Evolutionary conservation across 2,797 vertebrate genomes (phyloP).

Genomic region (Babyrousa celebensis): DNA sequence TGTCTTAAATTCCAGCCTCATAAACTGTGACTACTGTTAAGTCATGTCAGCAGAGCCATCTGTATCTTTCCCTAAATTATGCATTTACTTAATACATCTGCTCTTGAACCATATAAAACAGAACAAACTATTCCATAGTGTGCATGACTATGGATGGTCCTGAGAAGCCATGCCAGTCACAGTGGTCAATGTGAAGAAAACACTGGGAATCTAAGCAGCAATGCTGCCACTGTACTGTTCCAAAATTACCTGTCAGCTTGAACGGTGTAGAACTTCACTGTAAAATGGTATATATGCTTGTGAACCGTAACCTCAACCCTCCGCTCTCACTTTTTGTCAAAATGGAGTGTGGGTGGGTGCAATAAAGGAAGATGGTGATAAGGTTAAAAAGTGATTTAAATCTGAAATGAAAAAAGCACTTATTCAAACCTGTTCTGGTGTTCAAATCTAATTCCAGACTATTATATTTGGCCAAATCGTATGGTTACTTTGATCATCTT

Average conservation of each 20-base stretch:
- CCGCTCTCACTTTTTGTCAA: background rate
- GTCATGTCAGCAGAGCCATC: background rate
- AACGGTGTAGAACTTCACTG: background rate
- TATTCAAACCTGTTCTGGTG: background rate
- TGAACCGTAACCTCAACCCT: background rate
- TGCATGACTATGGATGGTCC: background rate
- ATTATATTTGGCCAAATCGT: background rate
- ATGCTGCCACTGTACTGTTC: background rate
- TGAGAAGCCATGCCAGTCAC: background rate
- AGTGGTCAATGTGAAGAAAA: background rate
- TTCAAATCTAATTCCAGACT: conserved; percentile 47
- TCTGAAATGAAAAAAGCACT: conserved; percentile 39
- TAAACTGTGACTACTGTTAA: background rate
- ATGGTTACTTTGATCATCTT: background rate
- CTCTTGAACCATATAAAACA: background rate
- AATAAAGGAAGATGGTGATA: background rate
- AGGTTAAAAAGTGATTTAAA: background rate
- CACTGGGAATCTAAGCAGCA: background rate
- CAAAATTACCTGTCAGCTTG: background rate
- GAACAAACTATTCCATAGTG: background rate
- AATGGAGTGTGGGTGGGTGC: background rate
- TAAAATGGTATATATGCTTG: background rate
- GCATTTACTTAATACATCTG: background rate
- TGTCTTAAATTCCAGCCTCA: background rate
- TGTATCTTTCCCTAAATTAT: background rate